Conservation (phyloP, 1,140 invertebrate species). For the Heliconius hermathena region DNA sequence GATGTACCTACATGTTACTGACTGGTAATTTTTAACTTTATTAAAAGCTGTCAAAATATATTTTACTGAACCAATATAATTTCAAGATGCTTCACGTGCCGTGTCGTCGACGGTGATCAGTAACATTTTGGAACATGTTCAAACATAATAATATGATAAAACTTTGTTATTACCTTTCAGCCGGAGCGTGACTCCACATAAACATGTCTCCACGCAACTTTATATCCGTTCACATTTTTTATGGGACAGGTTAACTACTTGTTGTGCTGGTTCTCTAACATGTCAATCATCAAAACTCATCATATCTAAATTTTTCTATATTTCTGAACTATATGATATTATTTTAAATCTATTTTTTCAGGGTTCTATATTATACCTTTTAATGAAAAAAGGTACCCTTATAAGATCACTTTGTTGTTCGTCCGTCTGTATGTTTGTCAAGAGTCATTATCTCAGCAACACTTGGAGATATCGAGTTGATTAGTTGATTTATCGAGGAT, state of each 20-base stretch:
- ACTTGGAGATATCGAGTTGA: no score
- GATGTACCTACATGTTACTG: no score
- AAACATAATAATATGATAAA: conserved; percentile 48
- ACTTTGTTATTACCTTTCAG: conserved; percentile 35
- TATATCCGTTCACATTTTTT: conserved; percentile 38
- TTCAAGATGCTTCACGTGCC: not conserved
- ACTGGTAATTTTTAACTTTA: not conserved
- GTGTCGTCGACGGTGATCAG: conserved; percentile 13
- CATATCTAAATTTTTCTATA: not conserved
- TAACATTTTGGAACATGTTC: conserved; percentile 49
- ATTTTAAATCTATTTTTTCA: not conserved
- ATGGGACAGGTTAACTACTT: conserved; percentile 44
- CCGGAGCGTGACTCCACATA: conserved; percentile 47
- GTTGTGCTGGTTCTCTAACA: conserved; percentile 21
- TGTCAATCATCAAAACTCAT: conserved; percentile 14
- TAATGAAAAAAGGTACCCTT: no score
- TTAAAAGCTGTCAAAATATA: not conserved
- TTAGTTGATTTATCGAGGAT: no score
- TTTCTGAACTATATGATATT: not conserved
- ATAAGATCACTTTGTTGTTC: no score
- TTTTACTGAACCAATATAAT: not conserved
- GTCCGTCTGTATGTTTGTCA: no score
- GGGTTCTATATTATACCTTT: no score
- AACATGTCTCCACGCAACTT: conserved; percentile 54
- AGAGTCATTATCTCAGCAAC: no score